phyloP scores from a whole-genome alignment of 2,113 vertebrate genomes.

The Cisticola juncidis region DNA sequence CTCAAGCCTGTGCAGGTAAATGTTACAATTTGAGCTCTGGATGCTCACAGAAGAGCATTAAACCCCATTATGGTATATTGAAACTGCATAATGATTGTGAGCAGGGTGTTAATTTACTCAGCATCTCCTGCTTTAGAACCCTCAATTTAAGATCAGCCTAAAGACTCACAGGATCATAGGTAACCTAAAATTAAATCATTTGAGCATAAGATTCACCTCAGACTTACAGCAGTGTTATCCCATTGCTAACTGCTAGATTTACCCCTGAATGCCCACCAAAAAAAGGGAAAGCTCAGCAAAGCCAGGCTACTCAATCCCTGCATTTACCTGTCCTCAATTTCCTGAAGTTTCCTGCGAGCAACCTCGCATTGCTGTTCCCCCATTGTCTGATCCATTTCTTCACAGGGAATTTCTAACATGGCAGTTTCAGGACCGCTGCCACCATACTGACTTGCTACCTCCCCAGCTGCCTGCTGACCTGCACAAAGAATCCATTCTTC shows the following conservation, averaged over 20 bases:
- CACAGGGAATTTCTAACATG: constrained; percentile 70
- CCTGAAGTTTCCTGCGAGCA: constrained; percentile 77
- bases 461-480: constrained; percentile 69
- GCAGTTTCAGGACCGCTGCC: constrained; percentile 57
- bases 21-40: not conserved
- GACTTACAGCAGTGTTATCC: not conserved
- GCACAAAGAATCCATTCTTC: constrained; percentile 72
- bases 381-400: constrained; percentile 79
- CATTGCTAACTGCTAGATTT: not conserved
- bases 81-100: not conserved
- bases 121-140: not conserved
- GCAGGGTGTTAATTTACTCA: not conserved
- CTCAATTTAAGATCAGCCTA: not conserved
- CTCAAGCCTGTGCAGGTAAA: not conserved
- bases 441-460: constrained; percentile 55
- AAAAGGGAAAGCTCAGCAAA: constrained; percentile 46
- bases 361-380: constrained; percentile 76
- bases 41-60: not conserved
- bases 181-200: not conserved
- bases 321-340: constrained; percentile 79
- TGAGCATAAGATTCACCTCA: not conserved
- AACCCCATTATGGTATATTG: not conserved
- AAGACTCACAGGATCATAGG: rapidly evolving
- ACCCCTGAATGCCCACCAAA: not conserved
- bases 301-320: constrained; percentile 37